A percentile compares a stretch with the other conserved stretches of the same genome.
These are phyloP conservation scores for Xanthostigma xanthostigma DNA, from an alignment of 2,888 invertebrate species.

Conservation along the genomic window DNA sequence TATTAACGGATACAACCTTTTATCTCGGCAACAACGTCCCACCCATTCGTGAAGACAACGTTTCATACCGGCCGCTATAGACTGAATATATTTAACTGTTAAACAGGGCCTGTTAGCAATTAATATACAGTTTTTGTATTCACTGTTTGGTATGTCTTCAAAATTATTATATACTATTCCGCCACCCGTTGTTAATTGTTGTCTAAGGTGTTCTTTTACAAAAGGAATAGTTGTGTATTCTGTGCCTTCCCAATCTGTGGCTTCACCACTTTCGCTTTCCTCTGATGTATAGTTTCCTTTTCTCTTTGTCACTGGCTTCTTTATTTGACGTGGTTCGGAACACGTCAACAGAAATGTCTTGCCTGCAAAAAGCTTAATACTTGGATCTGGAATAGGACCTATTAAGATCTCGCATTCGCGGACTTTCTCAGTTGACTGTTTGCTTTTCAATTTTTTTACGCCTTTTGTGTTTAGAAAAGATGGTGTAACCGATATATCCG, in stretches of 20 bases:
- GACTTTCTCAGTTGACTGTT: constrained; percentile 35
- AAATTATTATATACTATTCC: constrained; percentile 41
- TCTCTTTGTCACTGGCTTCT: not conserved
- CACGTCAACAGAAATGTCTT: constrained; percentile 43
- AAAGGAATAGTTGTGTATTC: constrained; percentile 35
- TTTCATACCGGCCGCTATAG: constrained; percentile 47
- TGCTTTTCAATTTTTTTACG: constrained; percentile 15
- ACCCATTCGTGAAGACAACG: constrained; percentile 59
- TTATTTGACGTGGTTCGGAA: constrained; percentile 20
- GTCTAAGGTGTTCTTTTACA: constrained; percentile 38
- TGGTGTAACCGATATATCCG: constrained; percentile 33
- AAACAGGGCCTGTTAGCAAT: constrained; percentile 56
- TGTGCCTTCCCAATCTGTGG: constrained; percentile 37
- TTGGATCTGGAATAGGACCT: constrained; percentile 36
- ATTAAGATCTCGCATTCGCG: constrained; percentile 32
- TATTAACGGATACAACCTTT: constrained; percentile 27
- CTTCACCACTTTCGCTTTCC: constrained; percentile 31
- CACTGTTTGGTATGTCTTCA: constrained; percentile 29
- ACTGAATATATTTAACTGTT: constrained; percentile 60
- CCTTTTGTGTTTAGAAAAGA: constrained; percentile 5
- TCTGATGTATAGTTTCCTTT: not conserved
- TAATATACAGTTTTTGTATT: constrained; percentile 38
- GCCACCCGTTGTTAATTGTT: constrained; percentile 45
- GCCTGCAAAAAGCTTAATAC: constrained; percentile 35
- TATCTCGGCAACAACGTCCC: constrained; percentile 38